A percentile compares a stretch with the other conserved stretches of the same genome.
Conservation (phyloP, 2,888 invertebrate genomes). For the Taenaris catops region DNA sequence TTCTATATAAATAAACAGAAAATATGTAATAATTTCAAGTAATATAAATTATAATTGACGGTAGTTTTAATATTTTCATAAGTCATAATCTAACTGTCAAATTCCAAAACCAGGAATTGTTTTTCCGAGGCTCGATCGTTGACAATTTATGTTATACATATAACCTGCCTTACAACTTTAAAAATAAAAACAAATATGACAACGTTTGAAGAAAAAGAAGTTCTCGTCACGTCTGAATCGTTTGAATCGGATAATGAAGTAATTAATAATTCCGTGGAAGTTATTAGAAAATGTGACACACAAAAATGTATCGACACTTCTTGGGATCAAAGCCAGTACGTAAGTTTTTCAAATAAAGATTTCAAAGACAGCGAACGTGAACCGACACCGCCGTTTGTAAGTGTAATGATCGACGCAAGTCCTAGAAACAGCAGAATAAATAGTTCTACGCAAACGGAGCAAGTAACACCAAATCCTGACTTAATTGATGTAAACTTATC, state of each 20-base stretch:
- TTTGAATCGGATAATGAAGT: constrained; percentile 17
- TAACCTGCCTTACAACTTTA: too few relatives aligned
- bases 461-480: constrained; percentile 34
- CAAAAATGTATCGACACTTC: constrained; percentile 45
- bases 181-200: constrained; percentile 18
- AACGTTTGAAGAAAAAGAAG: constrained; percentile 29
- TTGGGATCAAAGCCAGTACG: constrained; percentile 49
- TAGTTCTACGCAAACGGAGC: constrained; percentile 54
- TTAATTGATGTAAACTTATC: constrained; percentile 46
- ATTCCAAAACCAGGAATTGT: too few relatives aligned
- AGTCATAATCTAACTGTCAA: too few relatives aligned
- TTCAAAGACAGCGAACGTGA: constrained; percentile 35
- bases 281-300: constrained; percentile 49
- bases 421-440: constrained; percentile 33
- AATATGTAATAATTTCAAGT: too few relatives aligned
- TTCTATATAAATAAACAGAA: too few relatives aligned
- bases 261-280: constrained; percentile 47
- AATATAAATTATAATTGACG: too few relatives aligned
- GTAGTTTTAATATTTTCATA: too few relatives aligned
- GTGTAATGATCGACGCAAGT: constrained; percentile 47
- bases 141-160: neutral
- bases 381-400: constrained; percentile 52
- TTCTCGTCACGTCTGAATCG: constrained; percentile 31
- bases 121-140: too few relatives aligned
- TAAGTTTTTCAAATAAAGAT: constrained; percentile 34